Evolutionary conservation across 1,140 invertebrate genomes (phyloP).

Genomic region (Drosophila aff.): DNA sequence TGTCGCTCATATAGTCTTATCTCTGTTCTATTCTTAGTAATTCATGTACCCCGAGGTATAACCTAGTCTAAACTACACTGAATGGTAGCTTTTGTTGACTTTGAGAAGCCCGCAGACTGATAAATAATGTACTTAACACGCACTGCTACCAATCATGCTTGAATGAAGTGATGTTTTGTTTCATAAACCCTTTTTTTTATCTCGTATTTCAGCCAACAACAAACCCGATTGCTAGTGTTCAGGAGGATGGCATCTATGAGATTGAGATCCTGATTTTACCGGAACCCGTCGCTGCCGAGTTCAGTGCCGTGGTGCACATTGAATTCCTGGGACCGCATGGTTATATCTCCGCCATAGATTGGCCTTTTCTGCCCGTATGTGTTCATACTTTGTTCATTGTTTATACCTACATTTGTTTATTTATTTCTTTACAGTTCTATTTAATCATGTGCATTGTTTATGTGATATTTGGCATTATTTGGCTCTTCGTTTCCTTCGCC

Average conservation of each 20-base stretch:
- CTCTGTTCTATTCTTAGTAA: not conserved
- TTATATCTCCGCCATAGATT: conserved; percentile 91
- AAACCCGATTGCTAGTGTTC: conserved; percentile 84
- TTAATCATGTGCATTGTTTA: conserved; percentile 96
- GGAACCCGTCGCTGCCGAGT: conserved; percentile 54
- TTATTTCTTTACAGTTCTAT: conserved; percentile 90
- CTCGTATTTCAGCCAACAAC: conserved; percentile 61
- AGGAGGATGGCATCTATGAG: conserved; percentile 87
- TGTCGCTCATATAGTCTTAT: not conserved
- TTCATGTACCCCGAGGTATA: not conserved
- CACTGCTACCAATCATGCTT: not conserved
- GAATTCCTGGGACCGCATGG: conserved; percentile 89
- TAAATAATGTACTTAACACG: not conserved
- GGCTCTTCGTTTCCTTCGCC: conserved; percentile 93
- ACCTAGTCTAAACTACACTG: not conserved
- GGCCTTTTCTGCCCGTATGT: conserved; percentile 89
- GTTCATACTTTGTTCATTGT: not conserved
- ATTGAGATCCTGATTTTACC: conserved; percentile 84
- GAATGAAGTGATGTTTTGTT: not conserved
- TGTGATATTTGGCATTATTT: conserved; percentile 92
- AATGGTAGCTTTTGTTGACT: not conserved
- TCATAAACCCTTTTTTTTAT: conserved; percentile 13
- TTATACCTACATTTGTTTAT: conserved; percentile 7
- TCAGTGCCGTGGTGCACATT: conserved; percentile 87
- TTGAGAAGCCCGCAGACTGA: not conserved